These are phyloP conservation scores for Lepidotrigona ventralis DNA, from an alignment of 1,140 invertebrate species.

Conservation along the genomic window DNA sequence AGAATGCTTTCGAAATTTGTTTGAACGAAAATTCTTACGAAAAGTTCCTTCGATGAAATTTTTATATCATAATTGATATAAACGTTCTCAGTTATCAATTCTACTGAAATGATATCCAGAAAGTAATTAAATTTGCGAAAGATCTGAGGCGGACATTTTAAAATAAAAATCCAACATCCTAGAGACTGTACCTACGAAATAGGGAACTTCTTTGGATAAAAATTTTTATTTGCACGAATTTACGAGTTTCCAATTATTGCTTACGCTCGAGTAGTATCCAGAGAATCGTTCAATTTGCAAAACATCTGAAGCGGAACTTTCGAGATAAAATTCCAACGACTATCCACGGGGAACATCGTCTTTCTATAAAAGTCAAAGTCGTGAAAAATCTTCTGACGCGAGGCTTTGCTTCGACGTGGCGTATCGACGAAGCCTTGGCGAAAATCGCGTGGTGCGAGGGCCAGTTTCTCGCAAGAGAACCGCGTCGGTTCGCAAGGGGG, in stretches of 20 bases:
- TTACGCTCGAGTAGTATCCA: background rate
- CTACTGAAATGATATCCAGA: background rate
- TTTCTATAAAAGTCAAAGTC: background rate
- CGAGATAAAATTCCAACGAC: background rate
- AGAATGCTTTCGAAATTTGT: background rate
- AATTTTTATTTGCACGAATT: background rate
- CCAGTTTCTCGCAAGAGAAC: constrained; percentile 32
- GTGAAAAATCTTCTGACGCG: background rate
- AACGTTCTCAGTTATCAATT: background rate
- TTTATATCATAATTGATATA: background rate
- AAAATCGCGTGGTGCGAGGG: background rate
- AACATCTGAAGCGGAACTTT: background rate
- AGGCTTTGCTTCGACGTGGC: background rate
- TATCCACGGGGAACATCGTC: background rate
- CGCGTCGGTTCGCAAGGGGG: constrained; percentile 26
- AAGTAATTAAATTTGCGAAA: background rate
- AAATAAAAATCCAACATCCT: background rate
- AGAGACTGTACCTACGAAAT: too few species aligned
- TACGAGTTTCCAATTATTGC: background rate
- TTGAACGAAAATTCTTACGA: background rate
- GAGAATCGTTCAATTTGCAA: background rate
- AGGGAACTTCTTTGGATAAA: too few species aligned
- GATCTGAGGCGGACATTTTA: background rate
- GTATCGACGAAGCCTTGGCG: background rate
- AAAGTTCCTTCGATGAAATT: too few species aligned